These are phyloP conservation scores for Microctonus brassicae DNA, from an alignment of 2,888 invertebrate genomes.

Conservation along the genomic window DNA sequence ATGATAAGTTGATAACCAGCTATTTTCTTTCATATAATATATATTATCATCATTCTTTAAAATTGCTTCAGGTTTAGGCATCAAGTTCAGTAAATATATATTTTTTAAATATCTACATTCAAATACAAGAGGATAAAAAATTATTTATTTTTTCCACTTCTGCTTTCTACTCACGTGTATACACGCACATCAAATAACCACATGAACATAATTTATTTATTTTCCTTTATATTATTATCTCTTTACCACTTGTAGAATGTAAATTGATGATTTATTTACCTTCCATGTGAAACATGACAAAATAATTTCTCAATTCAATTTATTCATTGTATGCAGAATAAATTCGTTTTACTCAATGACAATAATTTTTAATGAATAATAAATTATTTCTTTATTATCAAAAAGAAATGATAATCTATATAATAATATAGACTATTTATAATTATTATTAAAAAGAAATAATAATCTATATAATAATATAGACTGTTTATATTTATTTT, in stretches of 20 bases:
- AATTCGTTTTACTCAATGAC: neutral
- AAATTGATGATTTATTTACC: neutral
- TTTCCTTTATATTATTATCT: too few species aligned
- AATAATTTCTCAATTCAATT: neutral
- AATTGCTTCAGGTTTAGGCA: conserved; percentile 11
- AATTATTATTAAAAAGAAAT: too few species aligned
- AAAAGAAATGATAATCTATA: too few species aligned
- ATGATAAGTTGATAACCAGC: conserved; percentile 30
- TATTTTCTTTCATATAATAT: conserved; percentile 2
- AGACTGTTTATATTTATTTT: too few species aligned
- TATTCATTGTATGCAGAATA: too few species aligned
- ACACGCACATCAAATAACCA: neutral
- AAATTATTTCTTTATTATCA: neutral
- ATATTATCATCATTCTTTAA: conserved; percentile 11
- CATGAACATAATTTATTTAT: neutral
- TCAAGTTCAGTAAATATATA: neutral
- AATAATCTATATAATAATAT: too few species aligned
- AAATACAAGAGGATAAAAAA: neutral
- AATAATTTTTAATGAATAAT: too few species aligned
- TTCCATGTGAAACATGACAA: neutral
- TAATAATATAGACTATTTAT: too few species aligned
- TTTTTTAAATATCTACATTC: neutral
- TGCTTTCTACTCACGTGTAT: neutral
- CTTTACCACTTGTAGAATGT: neutral
- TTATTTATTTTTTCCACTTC: neutral